Evolutionary conservation across 2,113 vertebrate genomes (phyloP).

Genomic region (Rousettus leschenaultii): DNA sequence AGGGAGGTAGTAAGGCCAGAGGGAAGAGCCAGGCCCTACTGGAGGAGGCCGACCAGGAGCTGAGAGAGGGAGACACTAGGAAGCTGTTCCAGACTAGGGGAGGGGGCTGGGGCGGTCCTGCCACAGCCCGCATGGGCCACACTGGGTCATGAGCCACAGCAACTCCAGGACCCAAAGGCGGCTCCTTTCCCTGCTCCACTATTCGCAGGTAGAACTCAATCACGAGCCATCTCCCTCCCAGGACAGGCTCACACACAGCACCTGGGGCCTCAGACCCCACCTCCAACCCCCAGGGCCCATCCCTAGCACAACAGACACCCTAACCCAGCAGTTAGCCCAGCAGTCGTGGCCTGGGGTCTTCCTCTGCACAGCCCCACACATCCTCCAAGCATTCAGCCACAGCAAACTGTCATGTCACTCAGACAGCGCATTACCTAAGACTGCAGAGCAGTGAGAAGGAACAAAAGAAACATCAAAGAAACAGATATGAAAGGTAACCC

Average conservation of each 20-base stretch:
- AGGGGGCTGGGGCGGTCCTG: background rate
- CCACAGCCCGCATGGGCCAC: no score
- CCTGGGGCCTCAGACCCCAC: background rate
- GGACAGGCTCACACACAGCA: background rate
- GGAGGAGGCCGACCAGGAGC: background rate
- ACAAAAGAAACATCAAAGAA: background rate
- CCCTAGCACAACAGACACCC: background rate
- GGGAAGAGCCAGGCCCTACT: background rate
- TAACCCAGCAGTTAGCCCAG: background rate
- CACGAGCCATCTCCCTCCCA: background rate
- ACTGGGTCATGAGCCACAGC: background rate
- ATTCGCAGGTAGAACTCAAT: background rate
- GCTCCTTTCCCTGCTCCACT: background rate
- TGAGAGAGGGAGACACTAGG: no score
- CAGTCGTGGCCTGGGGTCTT: background rate
- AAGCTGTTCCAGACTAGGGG: background rate
- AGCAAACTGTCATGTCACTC: background rate
- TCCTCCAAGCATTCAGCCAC: background rate
- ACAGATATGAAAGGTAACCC: fast-evolving
- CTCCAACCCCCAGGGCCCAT: background rate
- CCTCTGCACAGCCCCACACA: background rate
- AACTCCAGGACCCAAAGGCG: background rate
- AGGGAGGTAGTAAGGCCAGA: background rate
- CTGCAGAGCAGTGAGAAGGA: background rate
- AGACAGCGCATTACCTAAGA: background rate